These are phyloP conservation scores for Phengaris arion DNA, from an alignment of 2,888 invertebrate species.

Conservation along the genomic window DNA sequence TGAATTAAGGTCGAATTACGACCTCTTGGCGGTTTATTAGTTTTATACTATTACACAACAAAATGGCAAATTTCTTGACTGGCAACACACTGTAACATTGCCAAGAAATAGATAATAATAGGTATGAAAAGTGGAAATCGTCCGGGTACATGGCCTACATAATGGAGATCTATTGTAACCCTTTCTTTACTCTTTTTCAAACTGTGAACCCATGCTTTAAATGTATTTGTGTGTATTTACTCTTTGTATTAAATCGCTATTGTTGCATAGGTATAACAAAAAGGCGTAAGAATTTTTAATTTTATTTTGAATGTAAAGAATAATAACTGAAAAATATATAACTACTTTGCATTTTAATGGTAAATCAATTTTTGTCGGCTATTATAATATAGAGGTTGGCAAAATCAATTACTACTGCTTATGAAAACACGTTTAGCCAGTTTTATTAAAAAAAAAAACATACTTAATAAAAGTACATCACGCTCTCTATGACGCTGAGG, in stretches of 20 bases:
- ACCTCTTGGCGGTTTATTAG: too few species aligned
- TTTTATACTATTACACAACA: background rate
- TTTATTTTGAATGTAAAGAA: background rate
- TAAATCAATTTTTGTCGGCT: too few species aligned
- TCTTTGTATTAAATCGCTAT: background rate
- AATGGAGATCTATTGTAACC: background rate
- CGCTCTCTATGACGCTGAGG: too few species aligned
- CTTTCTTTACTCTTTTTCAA: background rate
- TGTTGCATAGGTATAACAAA: background rate
- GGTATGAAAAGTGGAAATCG: slow-evolving; percentile 31
- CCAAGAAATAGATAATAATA: slow-evolving; percentile 30
- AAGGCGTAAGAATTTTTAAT: background rate
- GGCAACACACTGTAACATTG: slow-evolving; percentile 28
- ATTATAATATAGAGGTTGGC: too few species aligned
- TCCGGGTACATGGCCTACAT: slow-evolving; percentile 24
- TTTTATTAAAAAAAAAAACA: too few species aligned
- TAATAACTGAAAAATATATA: background rate
- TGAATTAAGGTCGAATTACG: too few species aligned
- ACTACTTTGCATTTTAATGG: background rate
- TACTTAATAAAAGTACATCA: too few species aligned
- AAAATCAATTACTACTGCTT: too few species aligned
- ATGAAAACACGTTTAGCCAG: too few species aligned
- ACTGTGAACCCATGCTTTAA: background rate
- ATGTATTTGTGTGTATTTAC: background rate
- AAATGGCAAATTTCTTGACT: background rate